These are phyloP conservation scores for Caenorhabditis macrosperma DNA, from an alignment of 2,888 invertebrate genomes.

Conservation along the genomic window DNA sequence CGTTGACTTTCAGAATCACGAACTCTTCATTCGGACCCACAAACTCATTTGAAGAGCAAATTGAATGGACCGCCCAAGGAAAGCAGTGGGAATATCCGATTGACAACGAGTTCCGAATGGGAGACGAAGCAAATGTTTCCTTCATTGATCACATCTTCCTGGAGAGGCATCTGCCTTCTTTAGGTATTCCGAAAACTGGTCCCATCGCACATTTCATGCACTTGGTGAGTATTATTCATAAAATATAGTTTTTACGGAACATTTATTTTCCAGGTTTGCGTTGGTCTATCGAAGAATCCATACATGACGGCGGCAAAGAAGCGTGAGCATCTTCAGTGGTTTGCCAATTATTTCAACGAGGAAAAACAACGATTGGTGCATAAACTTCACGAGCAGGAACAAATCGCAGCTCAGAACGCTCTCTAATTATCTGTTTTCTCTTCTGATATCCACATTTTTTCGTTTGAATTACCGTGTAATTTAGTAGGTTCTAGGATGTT, in stretches of 20 bases:
- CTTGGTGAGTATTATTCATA: conserved; percentile 85
- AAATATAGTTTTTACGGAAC: too few relatives aligned
- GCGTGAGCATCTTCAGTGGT: conserved; percentile 92
- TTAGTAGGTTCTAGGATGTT: background rate
- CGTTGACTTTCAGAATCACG: conserved; percentile 61
- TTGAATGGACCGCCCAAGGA: conserved; percentile 93
- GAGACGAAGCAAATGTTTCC: conserved; percentile 83
- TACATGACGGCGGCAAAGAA: conserved; percentile 92
- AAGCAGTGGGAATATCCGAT: conserved; percentile 98
- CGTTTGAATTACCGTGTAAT: background rate
- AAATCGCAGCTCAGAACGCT: conserved; percentile 65
- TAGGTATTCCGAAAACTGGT: conserved; percentile 90
- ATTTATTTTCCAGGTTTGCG: conserved; percentile 58
- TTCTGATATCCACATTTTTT: background rate
- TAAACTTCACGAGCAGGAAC: conserved; percentile 69
- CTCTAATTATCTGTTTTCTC: conserved; percentile 2
- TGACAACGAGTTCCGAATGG: conserved; percentile 88
- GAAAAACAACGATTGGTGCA: conserved; percentile 70
- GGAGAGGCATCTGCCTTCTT: conserved; percentile 87
- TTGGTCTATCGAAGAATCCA: conserved; percentile 93
- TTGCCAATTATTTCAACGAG: conserved; percentile 83
- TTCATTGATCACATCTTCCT: conserved; percentile 96
- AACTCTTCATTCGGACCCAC: conserved; percentile 79
- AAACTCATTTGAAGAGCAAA: conserved; percentile 94
- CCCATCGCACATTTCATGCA: conserved; percentile 98